Conservation (phyloP, 64 coral and sea anemone species). For the Porites australiensis region DNA sequence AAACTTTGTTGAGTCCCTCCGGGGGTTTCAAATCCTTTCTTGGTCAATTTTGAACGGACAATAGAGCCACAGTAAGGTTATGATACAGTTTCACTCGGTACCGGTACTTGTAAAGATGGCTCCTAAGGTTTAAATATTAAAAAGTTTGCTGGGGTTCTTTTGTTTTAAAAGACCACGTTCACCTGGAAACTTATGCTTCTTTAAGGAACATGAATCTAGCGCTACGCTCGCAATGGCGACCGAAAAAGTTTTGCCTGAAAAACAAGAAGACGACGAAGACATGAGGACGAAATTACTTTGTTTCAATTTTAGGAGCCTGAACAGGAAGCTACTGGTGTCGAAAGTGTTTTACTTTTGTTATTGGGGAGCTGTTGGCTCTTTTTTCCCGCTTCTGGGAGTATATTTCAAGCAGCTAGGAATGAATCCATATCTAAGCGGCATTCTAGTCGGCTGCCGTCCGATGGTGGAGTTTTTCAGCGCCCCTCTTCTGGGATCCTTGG, state of each 20-base stretch:
- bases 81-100: background rate
- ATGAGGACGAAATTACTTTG: conserved; percentile 7
- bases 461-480: conserved; percentile 99
- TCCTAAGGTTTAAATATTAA: conserved; percentile 35
- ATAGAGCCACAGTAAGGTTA: conserved; percentile 14
- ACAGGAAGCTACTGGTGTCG: conserved; percentile 88
- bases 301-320: conserved; percentile 48
- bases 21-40: too few species aligned
- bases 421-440: conserved; percentile 96
- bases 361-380: conserved; percentile 99
- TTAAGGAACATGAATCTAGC: conserved; percentile 13
- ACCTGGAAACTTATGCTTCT: background rate
- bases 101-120: conserved; percentile 2
- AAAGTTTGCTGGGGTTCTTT: conserved; percentile 14
- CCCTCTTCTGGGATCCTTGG: conserved; percentile 83
- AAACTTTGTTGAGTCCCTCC: too few species aligned
- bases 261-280: background rate
- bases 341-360: conserved; percentile 99
- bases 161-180: conserved; percentile 24
- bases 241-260: background rate
- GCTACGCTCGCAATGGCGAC: background rate
- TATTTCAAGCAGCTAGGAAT: conserved; percentile 99
- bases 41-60: background rate
- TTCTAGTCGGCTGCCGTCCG: conserved; percentile 93
- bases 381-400: conserved; percentile 97